Conservation (phyloP, 2,113 vertebrate genomes). For the Mormyrus iriodes region DNA sequence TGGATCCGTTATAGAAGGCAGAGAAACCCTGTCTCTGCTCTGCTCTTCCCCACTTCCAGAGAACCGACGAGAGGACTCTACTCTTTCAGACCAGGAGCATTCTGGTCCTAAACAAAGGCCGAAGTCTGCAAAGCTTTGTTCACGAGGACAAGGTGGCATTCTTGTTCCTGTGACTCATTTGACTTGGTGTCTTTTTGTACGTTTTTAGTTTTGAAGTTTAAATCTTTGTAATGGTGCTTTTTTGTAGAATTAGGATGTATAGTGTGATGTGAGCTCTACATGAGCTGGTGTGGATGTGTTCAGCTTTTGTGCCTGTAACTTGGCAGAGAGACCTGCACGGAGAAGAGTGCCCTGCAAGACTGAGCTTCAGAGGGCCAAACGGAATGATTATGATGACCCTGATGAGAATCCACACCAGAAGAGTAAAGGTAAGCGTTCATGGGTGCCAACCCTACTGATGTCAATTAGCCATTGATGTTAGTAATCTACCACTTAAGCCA, state of each 20-base stretch:
- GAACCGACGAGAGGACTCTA: slow-evolving; percentile 22
- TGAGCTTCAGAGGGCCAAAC: slow-evolving; percentile 31
- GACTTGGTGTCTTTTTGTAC: not conserved
- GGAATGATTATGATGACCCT: slow-evolving; percentile 37
- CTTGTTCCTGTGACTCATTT: not conserved
- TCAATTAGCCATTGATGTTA: no score
- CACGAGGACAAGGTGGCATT: slow-evolving; percentile 36
- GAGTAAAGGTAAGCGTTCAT: slow-evolving; percentile 38
- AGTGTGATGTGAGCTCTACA: not conserved
- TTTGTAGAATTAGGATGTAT: not conserved
- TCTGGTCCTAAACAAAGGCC: slow-evolving; percentile 30
- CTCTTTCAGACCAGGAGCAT: slow-evolving; percentile 17
- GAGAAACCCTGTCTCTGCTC: not conserved
- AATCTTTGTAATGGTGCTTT: not conserved
- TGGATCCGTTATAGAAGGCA: not conserved
- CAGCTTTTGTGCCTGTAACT: not conserved
- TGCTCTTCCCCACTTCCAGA: slow-evolving; percentile 23
- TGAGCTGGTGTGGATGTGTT: not conserved
- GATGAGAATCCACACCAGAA: slow-evolving; percentile 30
- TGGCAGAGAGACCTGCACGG: slow-evolving; percentile 27
- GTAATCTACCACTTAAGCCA: not conserved
- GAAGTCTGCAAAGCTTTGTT: slow-evolving; percentile 27
- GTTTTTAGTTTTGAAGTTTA: not conserved
- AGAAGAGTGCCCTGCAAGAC: slow-evolving; percentile 35
- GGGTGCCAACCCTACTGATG: not conserved